Evolutionary conservation across 2,888 invertebrate genomes (phyloP), one percentile per base, ranked within the genome.

Genomic region (Andrena haemorrhoa): DNA sequence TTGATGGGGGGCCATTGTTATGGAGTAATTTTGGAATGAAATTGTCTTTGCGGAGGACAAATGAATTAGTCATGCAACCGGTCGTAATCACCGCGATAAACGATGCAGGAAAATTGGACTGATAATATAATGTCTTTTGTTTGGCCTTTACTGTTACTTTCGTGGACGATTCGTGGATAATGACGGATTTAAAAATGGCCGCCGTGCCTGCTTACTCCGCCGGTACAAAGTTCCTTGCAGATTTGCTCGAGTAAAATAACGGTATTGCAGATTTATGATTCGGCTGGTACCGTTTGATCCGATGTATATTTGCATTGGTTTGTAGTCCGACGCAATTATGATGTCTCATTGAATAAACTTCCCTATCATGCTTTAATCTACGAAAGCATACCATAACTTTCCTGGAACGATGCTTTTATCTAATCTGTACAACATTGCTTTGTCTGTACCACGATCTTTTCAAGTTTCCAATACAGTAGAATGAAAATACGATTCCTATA

Each of bases 131-230:
- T 66, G 68, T 33, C 66, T 16, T 61, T 78, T 47, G 41, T 65
- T 56, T 61, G 29, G 3, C 12, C n/a, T n/a, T 26, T 58, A 64
- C 16, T 61, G 41, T 41, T 77, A 77, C 60, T 69, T 65, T 61
- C 2, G 33, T 73, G 29, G 16, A 61, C 26, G 79, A 2, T 58
- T 79, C 64, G 23, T 66, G n/a, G 20, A 31, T 33, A n/a, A 61
- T n/a, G 58, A 35, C 12, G 82, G 35, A 83, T 83, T 83, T 83
- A 75, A 83, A 82, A 82, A 82, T 83, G 82, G 78, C 79, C 49
- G 78, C 77, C 29, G 47, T 56, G 33, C 16, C 10, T 10, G 63
- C 49, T 65, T 73, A 64, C 83, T 83, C 78, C 23, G 71, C 23
- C 75, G 83, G 77, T 83, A 82, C 51, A 49, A 66, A 58, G 35